Base-by-base conservation (phyloP, 1,140 invertebrate genomes). In the Drosophila ficusphila region DNA sequence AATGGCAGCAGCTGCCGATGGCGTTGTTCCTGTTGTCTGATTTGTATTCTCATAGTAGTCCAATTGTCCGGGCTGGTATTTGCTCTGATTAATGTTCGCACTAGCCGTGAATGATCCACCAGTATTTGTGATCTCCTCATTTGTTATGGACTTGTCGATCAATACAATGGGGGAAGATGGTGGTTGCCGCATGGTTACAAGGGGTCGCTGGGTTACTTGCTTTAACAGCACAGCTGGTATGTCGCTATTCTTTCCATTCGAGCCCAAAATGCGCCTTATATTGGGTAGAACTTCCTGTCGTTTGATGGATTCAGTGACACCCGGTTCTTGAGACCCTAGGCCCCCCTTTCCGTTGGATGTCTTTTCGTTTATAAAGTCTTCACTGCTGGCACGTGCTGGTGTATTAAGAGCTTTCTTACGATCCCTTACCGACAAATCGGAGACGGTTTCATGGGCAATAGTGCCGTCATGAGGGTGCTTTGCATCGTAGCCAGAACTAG, bases 221-320 rank as follows among this genome's bases (percentile, higher is more conserved):
- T 95, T 92, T 7, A 96, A 90, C 0, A 96, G 89, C 11, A 96
- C 94, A 49, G 95, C 95, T 0, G 96, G 95, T 36, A 96, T 95
- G 62, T 96, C 95, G 58, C 96, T 95, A 70, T 96, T 96, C 4
- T 95, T 92, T 1, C 96, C 96, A 85, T 96, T 96, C 33, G 96
- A 96, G 0, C 96, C 96, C 1, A 97, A 91, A 73, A 97, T 97
- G 41, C 96, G 92, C 0, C 95, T 95, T 60, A 97, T 96, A 53
- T 95, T 96, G 0, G 95, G 93, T 90, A 92, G 93, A 90, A 95
- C 92, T 81, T 96, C 74, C 93, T 94, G 57, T 94, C 94, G 42
- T 8, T 72, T 64, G 33, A 73, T 72, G 2, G 68, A 3, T 46
- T 48, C 47, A 12, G 33, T 27, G 6, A 19, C 18, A 31, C 48